Percentiles rank a stretch among this genome's conserved stretches.
These are phyloP conservation scores for Caerostris darwini DNA, from an alignment of 1,140 invertebrate genomes.

Conservation along the genomic window DNA sequence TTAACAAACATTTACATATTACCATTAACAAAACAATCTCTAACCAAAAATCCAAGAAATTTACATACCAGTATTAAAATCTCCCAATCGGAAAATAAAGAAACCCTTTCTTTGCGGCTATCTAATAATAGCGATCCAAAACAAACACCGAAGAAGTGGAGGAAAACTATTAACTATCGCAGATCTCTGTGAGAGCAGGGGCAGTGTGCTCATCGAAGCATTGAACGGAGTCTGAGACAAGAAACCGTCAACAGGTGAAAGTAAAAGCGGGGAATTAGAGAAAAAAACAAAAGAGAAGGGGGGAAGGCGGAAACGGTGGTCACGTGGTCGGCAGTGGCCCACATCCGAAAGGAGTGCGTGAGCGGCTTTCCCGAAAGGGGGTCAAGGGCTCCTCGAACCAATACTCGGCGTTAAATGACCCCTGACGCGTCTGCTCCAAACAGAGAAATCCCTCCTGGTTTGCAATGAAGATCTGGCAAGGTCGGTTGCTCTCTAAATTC, in stretches of 20 bases:
- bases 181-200: slow-evolving; percentile 2
- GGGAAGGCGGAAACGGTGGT: neutral
- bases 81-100: too few relatives aligned
- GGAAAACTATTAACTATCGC: slow-evolving; percentile 21
- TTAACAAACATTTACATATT: too few relatives aligned
- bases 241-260: slow-evolving; percentile 60
- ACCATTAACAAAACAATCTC: too few relatives aligned
- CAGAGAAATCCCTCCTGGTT: neutral
- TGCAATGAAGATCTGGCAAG: neutral
- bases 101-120: too few relatives aligned
- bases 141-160: neutral
- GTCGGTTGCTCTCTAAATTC: slow-evolving; percentile 5
- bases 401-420: slow-evolving; percentile 68
- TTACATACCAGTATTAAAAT: too few relatives aligned
- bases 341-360: slow-evolving; percentile 60
- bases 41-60: too few relatives aligned
- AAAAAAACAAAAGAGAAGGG: slow-evolving; percentile 29
- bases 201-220: slow-evolving; percentile 60
- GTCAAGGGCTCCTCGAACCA: slow-evolving; percentile 71
- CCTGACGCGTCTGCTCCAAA: slow-evolving; percentile 22
- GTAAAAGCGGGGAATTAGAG: slow-evolving; percentile 14
- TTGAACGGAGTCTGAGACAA: slow-evolving; percentile 66
- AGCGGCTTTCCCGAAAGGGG: slow-evolving; percentile 21
- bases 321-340: slow-evolving; percentile 76
- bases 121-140: too few relatives aligned